Base-by-base conservation (phyloP, 1,140 invertebrate species). In the Neodiprion lecontei region DNA sequence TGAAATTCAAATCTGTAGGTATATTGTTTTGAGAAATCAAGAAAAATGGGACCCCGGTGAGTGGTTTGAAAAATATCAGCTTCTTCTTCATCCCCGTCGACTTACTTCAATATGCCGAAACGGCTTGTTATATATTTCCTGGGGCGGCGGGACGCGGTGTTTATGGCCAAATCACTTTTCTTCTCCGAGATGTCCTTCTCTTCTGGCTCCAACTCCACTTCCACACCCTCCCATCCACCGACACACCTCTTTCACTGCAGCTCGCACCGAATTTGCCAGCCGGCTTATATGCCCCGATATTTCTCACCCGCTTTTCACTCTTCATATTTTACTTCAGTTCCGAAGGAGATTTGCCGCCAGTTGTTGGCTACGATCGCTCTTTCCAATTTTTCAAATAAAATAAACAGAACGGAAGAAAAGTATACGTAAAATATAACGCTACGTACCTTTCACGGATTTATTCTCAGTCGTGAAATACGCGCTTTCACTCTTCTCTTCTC, bases 301-400 rank as follows among this genome's bases (percentile, higher is more conserved):
- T 61, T 69, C 9, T 47, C 50, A 3, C 17, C 17, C 11, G 3
- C n/a, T 10, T 50, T n/a, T 7, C 69, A 40, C 72, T 14, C 28
- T 61, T 12, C 28, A 75, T 67, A 47, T 48, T 65, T 17, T 12
- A 69, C 69, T 47, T 67, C 12, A n/a, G 70, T 73, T 73, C 75
- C 68, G 68, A 70, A 71, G 61, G 72, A 70, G 61, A 23, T 70
- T 53, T 70, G 47, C 40, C 73, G 70, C 75, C 71, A 69, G 48
- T 69, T 75, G 28, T 40, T 40, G 28, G 28, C 28, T 40, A 40
- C 28, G 28, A 40, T 40, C 28, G 28, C 2, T 40, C 28, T 40
- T 40, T 40, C 28, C 0, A 40, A 40, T 40, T 40, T 40, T 5
- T 40, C 28, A 40, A 40, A 40, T 40, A 40, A 40, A 21, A 21